phyloP scores from a whole-genome alignment of 2,888 invertebrate genomes.

The Agriopis leucophaearia region DNA sequence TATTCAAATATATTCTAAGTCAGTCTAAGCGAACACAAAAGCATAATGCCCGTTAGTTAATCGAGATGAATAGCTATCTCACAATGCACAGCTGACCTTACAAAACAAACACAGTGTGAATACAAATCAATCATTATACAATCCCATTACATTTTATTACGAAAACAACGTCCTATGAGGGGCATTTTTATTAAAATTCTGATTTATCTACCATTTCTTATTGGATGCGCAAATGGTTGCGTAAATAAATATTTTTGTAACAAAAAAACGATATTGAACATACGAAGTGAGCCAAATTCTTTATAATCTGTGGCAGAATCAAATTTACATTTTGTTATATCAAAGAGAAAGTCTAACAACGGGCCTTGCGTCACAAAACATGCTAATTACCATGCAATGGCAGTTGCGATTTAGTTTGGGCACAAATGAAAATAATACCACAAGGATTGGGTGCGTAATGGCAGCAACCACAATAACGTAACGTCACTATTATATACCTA shows the following conservation, averaged over 20 bases:
- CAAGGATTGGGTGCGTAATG: neutral
- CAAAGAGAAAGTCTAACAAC: constrained; percentile 8
- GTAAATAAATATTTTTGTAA: no score
- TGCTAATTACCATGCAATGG: constrained; percentile 17
- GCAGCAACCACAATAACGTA: constrained; percentile 3
- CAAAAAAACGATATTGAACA: neutral
- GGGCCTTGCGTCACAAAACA: constrained; percentile 3
- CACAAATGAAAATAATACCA: no score
- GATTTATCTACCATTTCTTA: constrained; percentile 7
- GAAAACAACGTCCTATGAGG: neutral
- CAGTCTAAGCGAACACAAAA: neutral
- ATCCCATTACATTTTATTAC: constrained; percentile 27
- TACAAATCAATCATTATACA: constrained; percentile 29
- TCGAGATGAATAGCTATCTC: constrained; percentile 10
- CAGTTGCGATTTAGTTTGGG: constrained; percentile 20
- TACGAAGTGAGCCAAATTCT: neutral
- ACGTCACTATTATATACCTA: constrained; percentile 11
- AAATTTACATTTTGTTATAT: neutral
- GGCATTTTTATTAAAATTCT: constrained; percentile 17
- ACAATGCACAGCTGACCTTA: constrained; percentile 33
- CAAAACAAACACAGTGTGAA: constrained; percentile 22
- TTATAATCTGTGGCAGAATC: constrained; percentile 2
- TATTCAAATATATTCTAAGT: constrained; percentile 13
- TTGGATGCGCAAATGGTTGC: constrained; percentile 5
- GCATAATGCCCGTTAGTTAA: constrained; percentile 14